A percentile compares a stretch with the other conserved stretches of the same genome.
These are phyloP conservation scores for Caenorhabditis angaria DNA, from an alignment of 2,888 invertebrate genomes.

Conservation along the genomic window DNA sequence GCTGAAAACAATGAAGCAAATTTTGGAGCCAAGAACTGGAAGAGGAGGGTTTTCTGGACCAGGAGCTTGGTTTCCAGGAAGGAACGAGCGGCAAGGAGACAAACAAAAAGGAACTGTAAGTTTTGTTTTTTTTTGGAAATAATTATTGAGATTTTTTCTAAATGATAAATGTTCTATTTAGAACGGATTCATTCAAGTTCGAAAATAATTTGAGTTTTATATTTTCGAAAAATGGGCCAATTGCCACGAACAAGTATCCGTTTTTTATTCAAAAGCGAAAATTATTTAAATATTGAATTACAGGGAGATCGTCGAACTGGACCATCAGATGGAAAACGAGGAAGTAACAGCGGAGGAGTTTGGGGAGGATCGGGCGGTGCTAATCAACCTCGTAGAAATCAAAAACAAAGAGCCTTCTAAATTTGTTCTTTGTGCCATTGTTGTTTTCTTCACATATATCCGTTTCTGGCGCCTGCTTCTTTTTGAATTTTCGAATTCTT, in stretches of 20 bases:
- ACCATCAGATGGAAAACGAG: slow-evolving; percentile 43
- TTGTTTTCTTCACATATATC: slow-evolving; percentile 7
- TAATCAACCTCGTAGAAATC: slow-evolving; percentile 21
- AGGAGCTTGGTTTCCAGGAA: slow-evolving; percentile 60
- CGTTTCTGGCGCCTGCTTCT: slow-evolving; percentile 41
- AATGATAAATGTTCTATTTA: slow-evolving; percentile 12
- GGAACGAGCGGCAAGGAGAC: slow-evolving; percentile 60
- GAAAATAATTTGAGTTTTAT: no score
- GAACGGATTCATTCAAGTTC: no score
- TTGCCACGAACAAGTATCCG: no score
- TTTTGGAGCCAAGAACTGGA: slow-evolving; percentile 67
- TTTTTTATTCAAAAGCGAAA: no score
- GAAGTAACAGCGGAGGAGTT: slow-evolving; percentile 47
- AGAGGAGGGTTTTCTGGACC: slow-evolving; percentile 63
- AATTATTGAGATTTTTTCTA: not conserved
- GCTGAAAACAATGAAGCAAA: slow-evolving; percentile 95
- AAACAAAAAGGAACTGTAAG: slow-evolving; percentile 52
- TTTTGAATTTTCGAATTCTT: slow-evolving; percentile 1
- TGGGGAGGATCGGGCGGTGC: slow-evolving; percentile 48
- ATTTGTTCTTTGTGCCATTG: not conserved
- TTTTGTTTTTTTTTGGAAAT: slow-evolving; percentile 10
- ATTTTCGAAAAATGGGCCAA: no score
- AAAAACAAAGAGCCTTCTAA: slow-evolving; percentile 39
- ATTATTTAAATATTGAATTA: no score
- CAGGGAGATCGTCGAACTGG: slow-evolving; percentile 51